Percentiles rank a stretch among this genome's conserved stretches.
Evolutionary conservation across 2,888 invertebrate genomes (phyloP).

Genomic region (Eupeodes luniger): DNA sequence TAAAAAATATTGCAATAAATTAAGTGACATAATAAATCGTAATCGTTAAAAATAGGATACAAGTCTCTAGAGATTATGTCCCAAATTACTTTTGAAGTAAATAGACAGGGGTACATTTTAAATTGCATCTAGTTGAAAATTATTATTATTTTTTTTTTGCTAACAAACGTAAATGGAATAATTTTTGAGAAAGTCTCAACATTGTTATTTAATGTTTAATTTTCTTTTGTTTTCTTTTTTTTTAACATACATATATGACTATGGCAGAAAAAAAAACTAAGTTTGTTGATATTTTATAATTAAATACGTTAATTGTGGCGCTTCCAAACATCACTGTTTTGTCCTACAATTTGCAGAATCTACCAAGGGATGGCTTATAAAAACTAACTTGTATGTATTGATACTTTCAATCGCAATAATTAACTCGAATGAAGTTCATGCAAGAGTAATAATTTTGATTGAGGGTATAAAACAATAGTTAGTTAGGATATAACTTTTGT

Average conservation of each 20-base stretch:
- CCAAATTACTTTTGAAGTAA: conserved; percentile 72
- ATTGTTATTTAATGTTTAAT: conserved; percentile 53
- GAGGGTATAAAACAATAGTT: conserved; percentile 56
- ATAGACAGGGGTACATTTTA: conserved; percentile 25
- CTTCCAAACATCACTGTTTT: conserved; percentile 56
- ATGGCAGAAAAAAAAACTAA: conserved; percentile 66
- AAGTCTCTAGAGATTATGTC: conserved; percentile 49
- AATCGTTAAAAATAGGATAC: conserved; percentile 65
- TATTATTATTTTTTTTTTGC: conserved; percentile 34
- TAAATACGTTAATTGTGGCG: conserved; percentile 73
- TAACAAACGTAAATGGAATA: conserved; percentile 69
- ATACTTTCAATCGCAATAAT: conserved; percentile 50
- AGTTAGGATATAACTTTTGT: neutral
- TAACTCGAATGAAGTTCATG: conserved; percentile 50
- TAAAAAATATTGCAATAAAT: conserved; percentile 69
- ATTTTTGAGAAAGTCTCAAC: conserved; percentile 64
- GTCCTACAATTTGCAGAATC: conserved; percentile 55
- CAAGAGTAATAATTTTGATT: conserved; percentile 53
- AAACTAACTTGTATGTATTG: conserved; percentile 45
- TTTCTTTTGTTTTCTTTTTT: conserved; percentile 6
- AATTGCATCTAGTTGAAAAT: conserved; percentile 57
- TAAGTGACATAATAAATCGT: conserved; percentile 39
- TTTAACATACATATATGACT: conserved; percentile 58
- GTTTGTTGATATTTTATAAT: conserved; percentile 65
- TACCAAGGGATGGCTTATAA: conserved; percentile 35